phyloP scores from a whole-genome alignment of 53 echinoderm and acorn worm genomes.

The Hippasteria phrygiana region DNA sequence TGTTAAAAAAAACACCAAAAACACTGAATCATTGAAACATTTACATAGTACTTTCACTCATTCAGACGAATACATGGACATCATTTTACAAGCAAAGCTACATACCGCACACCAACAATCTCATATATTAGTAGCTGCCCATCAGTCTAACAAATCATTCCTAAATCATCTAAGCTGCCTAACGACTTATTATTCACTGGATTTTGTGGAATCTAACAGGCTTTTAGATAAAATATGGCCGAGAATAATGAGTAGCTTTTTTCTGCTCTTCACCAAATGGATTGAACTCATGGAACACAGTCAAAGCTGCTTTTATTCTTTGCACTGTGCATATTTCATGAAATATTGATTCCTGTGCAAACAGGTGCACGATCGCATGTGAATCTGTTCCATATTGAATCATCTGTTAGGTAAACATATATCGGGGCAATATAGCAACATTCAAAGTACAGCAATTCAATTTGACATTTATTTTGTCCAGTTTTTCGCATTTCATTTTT shows the following conservation, averaged over 20 bases:
- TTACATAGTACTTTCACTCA: too few relatives aligned
- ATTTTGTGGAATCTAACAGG: too few relatives aligned
- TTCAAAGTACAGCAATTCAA: not conserved
- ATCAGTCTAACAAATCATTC: too few relatives aligned
- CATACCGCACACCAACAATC: not conserved
- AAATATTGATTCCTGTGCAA: not conserved
- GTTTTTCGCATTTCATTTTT: too few relatives aligned
- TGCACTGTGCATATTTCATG: not conserved
- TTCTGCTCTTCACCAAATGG: not conserved
- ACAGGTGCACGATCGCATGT: constrained; percentile 1
- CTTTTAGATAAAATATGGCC: too few relatives aligned
- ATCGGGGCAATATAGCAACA: too few relatives aligned
- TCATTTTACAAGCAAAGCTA: not conserved
- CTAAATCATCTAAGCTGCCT: too few relatives aligned
- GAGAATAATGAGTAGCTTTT: too few relatives aligned
- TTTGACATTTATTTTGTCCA: too few relatives aligned
- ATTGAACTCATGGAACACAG: not conserved
- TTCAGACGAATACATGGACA: too few relatives aligned
- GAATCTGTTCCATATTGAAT: not conserved
- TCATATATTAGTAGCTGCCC: not conserved
- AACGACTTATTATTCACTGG: too few relatives aligned
- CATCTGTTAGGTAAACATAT: not conserved
- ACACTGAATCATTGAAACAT: not conserved
- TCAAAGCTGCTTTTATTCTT: not conserved
- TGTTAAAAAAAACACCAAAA: not conserved